phyloP scores from a whole-genome alignment of 2,888 invertebrate species.

The Lasioglossum villosulum region DNA sequence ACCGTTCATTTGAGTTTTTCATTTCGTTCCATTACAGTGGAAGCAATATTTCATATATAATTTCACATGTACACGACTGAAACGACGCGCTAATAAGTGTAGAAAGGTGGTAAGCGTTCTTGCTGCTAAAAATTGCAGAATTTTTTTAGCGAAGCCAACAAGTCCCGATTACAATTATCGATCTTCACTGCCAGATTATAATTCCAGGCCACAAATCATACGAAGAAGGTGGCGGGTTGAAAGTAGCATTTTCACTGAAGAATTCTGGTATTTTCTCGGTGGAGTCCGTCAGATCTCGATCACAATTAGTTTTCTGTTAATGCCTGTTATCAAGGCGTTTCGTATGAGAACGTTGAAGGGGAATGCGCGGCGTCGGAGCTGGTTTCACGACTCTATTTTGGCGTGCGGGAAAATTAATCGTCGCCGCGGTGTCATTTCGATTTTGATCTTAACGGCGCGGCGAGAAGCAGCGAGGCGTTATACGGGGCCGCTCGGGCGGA shows the following conservation, averaged over 20 bases:
- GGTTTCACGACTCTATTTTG: constrained; percentile 31
- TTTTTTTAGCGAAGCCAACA: neutral
- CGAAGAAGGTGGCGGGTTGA: neutral
- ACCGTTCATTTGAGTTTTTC: neutral
- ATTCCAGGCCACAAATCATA: neutral
- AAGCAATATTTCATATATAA: neutral
- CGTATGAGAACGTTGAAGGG: neutral
- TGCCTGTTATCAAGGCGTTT: neutral
- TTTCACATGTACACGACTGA: neutral
- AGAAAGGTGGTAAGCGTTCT: neutral
- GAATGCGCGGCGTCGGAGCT: neutral
- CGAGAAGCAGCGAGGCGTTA: constrained; percentile 67
- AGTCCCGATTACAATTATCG: neutral
- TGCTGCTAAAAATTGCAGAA: neutral
- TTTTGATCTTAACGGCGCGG: constrained; percentile 73
- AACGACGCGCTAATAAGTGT: neutral
- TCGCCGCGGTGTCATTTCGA: constrained; percentile 72
- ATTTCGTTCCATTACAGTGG: neutral
- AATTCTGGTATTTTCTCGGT: neutral
- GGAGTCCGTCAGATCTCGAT: neutral
- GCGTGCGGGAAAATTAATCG: constrained; percentile 61
- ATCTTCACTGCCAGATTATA: neutral
- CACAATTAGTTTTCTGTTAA: neutral
- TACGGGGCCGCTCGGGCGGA: constrained; percentile 75
- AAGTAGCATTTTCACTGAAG: neutral